A percentile compares a stretch with the other conserved stretches of the same genome.
These are phyloP conservation scores for Menidia menidia DNA, from an alignment of 2,797 vertebrate genomes.

Conservation along the genomic window DNA sequence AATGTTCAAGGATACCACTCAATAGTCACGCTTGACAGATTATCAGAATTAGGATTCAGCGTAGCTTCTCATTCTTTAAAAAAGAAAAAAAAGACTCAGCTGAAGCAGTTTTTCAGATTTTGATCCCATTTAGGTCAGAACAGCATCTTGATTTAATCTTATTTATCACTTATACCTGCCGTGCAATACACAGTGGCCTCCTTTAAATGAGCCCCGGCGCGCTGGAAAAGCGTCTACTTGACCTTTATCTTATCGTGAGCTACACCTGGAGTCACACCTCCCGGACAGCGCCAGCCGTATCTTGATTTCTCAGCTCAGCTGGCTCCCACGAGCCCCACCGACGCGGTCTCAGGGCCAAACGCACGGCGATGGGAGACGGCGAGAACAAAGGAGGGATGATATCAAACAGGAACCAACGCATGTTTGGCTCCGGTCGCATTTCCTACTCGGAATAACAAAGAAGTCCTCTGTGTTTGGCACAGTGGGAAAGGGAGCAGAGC, in stretches of 20 bases:
- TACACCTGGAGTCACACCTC: slow-evolving; percentile 44
- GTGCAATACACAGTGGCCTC: slow-evolving; percentile 17
- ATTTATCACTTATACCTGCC: background rate
- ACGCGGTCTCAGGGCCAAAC: slow-evolving; percentile 49
- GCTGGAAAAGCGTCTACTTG: slow-evolving; percentile 37
- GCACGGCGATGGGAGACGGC: slow-evolving; percentile 48
- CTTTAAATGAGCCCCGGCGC: slow-evolving; percentile 8
- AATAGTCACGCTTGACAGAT: slow-evolving; percentile 48
- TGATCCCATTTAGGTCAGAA: background rate
- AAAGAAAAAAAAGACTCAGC: slow-evolving; percentile 8
- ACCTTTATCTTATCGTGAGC: slow-evolving; percentile 60
- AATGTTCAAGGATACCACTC: slow-evolving; percentile 54
- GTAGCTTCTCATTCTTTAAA: slow-evolving; percentile 7
- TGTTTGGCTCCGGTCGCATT: slow-evolving; percentile 76
- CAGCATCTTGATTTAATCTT: background rate
- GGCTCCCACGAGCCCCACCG: slow-evolving; percentile 44
- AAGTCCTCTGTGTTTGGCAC: slow-evolving; percentile 70
- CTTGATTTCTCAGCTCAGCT: slow-evolving; percentile 36
- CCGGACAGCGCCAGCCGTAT: slow-evolving; percentile 41
- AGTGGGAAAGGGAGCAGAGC: slow-evolving; percentile 50
- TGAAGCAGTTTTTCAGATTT: background rate
- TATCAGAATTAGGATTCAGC: slow-evolving; percentile 49
- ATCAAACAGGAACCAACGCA: slow-evolving; percentile 73
- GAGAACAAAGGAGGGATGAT: slow-evolving; percentile 76
- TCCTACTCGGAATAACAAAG: slow-evolving; percentile 80